phyloP scores from a whole-genome alignment of 2,113 vertebrate species.

The Oreotragus oreotragus region DNA sequence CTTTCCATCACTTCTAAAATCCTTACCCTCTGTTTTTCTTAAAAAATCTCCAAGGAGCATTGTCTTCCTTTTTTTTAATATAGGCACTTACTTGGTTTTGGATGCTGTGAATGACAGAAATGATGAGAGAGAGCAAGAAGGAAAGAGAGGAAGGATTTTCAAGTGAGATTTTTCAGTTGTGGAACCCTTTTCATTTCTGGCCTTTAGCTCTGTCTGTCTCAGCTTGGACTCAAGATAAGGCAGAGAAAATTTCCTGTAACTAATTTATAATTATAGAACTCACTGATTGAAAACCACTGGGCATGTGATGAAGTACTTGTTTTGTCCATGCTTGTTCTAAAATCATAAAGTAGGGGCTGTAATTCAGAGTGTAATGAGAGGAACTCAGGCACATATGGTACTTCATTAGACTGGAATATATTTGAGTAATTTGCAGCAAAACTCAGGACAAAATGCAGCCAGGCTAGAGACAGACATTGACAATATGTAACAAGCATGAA shows the following conservation, averaged over 20 bases:
- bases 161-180: background rate
- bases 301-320: slow-evolving; percentile 43
- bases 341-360: slow-evolving; percentile 41
- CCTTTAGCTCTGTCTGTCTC: background rate
- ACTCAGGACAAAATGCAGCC: slow-evolving; percentile 13
- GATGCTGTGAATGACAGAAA: background rate
- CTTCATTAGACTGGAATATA: slow-evolving; percentile 51
- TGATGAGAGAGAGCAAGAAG: background rate
- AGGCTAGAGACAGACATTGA: background rate
- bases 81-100: background rate
- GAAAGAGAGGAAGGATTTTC: background rate
- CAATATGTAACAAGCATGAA: background rate
- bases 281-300: slow-evolving; percentile 23
- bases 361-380: slow-evolving; percentile 42
- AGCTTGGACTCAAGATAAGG: background rate
- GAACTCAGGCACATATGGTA: slow-evolving; percentile 27
- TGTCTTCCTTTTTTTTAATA: background rate
- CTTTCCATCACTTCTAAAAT: slow-evolving; percentile 12
- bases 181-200: background rate
- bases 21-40: background rate
- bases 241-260: slow-evolving; percentile 22
- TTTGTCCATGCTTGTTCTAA: slow-evolving; percentile 46
- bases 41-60: background rate
- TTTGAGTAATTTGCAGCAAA: slow-evolving; percentile 39
- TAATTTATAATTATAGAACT: slow-evolving; percentile 17